Conservation (phyloP, 2,888 invertebrate genomes). For the Chrysomela aeneicollis region DNA sequence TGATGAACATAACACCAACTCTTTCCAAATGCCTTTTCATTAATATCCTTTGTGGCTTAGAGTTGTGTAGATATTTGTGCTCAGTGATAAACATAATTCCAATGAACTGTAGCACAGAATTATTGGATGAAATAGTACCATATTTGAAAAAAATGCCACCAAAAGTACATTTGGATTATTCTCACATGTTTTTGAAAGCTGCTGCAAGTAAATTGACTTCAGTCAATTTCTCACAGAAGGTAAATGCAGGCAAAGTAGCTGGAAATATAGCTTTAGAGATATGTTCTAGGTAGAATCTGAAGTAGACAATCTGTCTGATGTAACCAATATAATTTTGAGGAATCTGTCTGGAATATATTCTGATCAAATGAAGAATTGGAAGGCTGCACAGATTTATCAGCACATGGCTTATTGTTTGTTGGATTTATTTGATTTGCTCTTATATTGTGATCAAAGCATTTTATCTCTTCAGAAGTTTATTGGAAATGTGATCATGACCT, state of each 20-base stretch:
- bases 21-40: constrained; percentile 54
- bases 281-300: constrained; percentile 45
- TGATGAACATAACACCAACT: constrained; percentile 51
- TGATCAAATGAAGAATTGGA: constrained; percentile 45
- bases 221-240: constrained; percentile 18
- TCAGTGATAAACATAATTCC: constrained; percentile 46
- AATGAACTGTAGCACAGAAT: constrained; percentile 41
- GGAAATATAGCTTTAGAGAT: background rate
- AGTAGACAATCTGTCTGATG: constrained; percentile 42
- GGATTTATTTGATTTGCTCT: constrained; percentile 50
- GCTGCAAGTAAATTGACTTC: constrained; percentile 34
- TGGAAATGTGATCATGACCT: constrained; percentile 44
- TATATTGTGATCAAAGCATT: constrained; percentile 41
- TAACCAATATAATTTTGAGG: constrained; percentile 46
- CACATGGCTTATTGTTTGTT: constrained; percentile 53
- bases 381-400: constrained; percentile 45
- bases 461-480: constrained; percentile 43
- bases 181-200: constrained; percentile 41
- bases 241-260: background rate
- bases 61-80: constrained; percentile 45
- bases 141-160: constrained; percentile 49
- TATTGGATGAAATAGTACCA: constrained; percentile 49
- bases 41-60: constrained; percentile 47
- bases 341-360: constrained; percentile 46
- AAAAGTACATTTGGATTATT: constrained; percentile 41